Conservation (phyloP, 2,113 vertebrate genomes). For the Petroica traversi region DNA sequence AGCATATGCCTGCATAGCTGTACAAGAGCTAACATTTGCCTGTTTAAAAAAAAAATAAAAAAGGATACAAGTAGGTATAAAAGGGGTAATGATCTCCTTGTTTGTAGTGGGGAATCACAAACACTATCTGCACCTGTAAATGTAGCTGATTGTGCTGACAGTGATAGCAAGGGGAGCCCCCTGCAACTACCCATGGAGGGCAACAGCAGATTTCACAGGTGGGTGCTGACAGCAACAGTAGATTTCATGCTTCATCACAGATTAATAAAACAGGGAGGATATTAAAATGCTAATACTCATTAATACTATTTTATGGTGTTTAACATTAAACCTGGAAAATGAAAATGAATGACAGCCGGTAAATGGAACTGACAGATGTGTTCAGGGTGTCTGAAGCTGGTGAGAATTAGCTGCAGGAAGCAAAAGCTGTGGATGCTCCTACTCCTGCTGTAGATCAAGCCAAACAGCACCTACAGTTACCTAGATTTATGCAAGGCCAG, state of each 20-base stretch:
- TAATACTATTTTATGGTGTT: slow-evolving; percentile 64
- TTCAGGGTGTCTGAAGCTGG: background rate
- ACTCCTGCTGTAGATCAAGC: background rate
- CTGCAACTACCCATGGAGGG: background rate
- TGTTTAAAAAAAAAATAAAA: background rate
- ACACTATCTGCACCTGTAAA: background rate
- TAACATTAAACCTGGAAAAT: slow-evolving; percentile 63
- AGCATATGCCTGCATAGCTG: background rate
- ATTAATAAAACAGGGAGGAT: slow-evolving; percentile 35
- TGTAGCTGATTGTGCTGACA: background rate
- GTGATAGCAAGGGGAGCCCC: background rate
- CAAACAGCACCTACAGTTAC: background rate
- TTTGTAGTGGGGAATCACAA: background rate
- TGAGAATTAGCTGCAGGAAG: background rate
- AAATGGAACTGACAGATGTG: slow-evolving; percentile 62
- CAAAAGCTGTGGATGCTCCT: background rate
- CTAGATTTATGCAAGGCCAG: background rate
- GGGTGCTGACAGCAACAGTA: slow-evolving; percentile 25
- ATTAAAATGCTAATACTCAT: slow-evolving; percentile 66
- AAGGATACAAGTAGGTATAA: background rate
- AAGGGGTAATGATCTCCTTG: background rate
- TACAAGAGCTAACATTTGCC: background rate
- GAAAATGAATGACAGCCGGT: slow-evolving; percentile 56
- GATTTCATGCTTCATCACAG: slow-evolving; percentile 55
- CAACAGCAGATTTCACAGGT: slow-evolving; percentile 45